Evolutionary conservation across 2,797 vertebrate species (phyloP).

Genomic region (Oreonectes daqikongensis): DNA sequence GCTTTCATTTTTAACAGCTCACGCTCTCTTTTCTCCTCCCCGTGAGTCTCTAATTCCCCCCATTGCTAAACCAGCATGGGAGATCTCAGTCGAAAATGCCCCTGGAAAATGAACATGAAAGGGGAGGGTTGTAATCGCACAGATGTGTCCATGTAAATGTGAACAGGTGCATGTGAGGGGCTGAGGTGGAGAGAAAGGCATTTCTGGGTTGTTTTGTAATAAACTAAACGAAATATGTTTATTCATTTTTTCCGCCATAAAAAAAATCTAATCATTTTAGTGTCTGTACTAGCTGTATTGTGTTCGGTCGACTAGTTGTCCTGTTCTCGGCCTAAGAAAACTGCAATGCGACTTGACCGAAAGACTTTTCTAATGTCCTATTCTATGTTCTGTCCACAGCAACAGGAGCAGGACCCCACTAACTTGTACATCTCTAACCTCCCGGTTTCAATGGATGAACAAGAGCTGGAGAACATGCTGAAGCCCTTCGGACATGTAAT

Average conservation of each 20-base stretch:
- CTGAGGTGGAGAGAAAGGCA: neutral
- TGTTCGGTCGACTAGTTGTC: neutral
- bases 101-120: slow-evolving; percentile 27
- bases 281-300: neutral
- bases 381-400: slow-evolving; percentile 72
- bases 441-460: slow-evolving; percentile 96
- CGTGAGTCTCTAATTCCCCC: slow-evolving; percentile 17
- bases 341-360: neutral
- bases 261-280: neutral
- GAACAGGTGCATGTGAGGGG: neutral
- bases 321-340: no score
- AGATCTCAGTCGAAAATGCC: slow-evolving; percentile 36
- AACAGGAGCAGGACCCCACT: slow-evolving; percentile 99
- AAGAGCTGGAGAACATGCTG: slow-evolving; percentile 98
- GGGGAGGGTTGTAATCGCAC: neutral
- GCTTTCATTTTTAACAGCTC: slow-evolving; percentile 48
- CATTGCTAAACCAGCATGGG: slow-evolving; percentile 15
- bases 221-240: no score
- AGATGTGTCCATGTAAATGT: neutral
- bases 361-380: slow-evolving; percentile 10
- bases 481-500: slow-evolving; percentile 98
- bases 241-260: neutral
- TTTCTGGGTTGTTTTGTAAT: neutral
- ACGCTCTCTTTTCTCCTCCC: neutral
- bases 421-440: slow-evolving; percentile 99